phyloP scores from a whole-genome alignment of 2,888 invertebrate species.

The Ryuthela nishihirai region DNA sequence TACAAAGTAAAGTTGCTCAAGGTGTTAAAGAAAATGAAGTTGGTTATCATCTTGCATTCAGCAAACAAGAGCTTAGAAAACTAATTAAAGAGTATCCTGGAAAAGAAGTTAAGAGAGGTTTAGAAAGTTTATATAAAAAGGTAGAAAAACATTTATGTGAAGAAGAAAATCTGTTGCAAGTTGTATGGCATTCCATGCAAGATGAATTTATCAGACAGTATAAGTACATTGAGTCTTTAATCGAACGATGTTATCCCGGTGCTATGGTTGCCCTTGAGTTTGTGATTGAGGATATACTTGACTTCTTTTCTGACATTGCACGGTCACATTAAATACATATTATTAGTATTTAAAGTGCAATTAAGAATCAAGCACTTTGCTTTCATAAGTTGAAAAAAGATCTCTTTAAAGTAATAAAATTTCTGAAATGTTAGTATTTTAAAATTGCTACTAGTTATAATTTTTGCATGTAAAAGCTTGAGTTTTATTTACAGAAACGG shows the following conservation, averaged over 20 bases:
- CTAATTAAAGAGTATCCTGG: conserved; percentile 92
- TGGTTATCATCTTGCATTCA: conserved; percentile 94
- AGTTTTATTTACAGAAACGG: too few species aligned
- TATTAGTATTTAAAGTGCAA: not conserved
- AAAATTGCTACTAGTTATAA: too few species aligned
- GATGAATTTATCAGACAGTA: conserved; percentile 97
- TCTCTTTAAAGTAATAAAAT: too few species aligned
- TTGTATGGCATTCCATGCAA: conserved; percentile 99
- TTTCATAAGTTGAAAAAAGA: too few species aligned
- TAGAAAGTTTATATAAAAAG: conserved; percentile 82
- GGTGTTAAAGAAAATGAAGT: conserved; percentile 97
- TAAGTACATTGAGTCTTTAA: conserved; percentile 84
- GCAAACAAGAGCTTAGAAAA: conserved; percentile 91
- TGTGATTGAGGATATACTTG: conserved; percentile 89
- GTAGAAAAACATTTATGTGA: conserved; percentile 97
- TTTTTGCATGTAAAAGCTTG: too few species aligned
- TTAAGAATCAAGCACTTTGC: too few species aligned
- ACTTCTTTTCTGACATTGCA: conserved; percentile 97
- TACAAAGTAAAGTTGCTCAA: conserved; percentile 84
- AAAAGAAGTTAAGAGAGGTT: conserved; percentile 79
- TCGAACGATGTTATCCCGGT: conserved; percentile 93
- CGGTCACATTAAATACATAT: conserved; percentile 67
- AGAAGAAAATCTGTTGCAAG: conserved; percentile 87
- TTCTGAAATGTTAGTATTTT: too few species aligned
- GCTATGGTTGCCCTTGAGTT: conserved; percentile 92